Percentiles rank a stretch among this genome's conserved stretches.
These are phyloP conservation scores for Watsonalla binaria DNA, from an alignment of 2,888 invertebrate species.

Conservation along the genomic window DNA sequence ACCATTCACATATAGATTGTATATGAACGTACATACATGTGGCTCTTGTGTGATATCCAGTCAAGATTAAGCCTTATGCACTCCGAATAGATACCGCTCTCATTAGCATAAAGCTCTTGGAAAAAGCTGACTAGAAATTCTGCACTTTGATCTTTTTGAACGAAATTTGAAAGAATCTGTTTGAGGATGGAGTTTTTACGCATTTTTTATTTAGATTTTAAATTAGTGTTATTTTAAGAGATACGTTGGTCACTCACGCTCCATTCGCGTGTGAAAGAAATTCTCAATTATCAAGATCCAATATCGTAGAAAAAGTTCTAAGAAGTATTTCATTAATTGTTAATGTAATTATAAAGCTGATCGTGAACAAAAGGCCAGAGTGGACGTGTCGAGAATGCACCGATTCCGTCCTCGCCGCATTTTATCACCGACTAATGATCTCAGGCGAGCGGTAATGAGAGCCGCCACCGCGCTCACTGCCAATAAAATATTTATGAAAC, in stretches of 20 bases:
- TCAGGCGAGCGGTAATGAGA: constrained; percentile 61
- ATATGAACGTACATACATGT: constrained; percentile 9
- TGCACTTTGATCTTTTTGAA: constrained; percentile 22
- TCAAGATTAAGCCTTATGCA: constrained; percentile 41
- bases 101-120: constrained; percentile 48
- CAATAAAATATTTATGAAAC: constrained; percentile 76
- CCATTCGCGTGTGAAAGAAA: neutral
- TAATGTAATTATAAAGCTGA: constrained; percentile 43
- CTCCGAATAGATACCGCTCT: constrained; percentile 48
- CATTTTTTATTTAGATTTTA: neutral
- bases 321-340: constrained; percentile 28
- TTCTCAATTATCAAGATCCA: constrained; percentile 1
- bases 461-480: constrained; percentile 48
- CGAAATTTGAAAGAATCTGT: constrained; percentile 9
- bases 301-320: constrained; percentile 1
- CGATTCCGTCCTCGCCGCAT: constrained; percentile 53
- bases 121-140: constrained; percentile 38
- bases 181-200: neutral
- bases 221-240: too few relatives aligned
- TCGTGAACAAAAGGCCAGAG: constrained; percentile 48
- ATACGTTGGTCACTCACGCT: too few relatives aligned
- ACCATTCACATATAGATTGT: constrained; percentile 4
- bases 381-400: constrained; percentile 45
- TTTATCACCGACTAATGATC: constrained; percentile 73
- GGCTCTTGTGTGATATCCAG: constrained; percentile 36